Conservation (phyloP, 2,888 invertebrate genomes). For the Serrognathus titanus region DNA sequence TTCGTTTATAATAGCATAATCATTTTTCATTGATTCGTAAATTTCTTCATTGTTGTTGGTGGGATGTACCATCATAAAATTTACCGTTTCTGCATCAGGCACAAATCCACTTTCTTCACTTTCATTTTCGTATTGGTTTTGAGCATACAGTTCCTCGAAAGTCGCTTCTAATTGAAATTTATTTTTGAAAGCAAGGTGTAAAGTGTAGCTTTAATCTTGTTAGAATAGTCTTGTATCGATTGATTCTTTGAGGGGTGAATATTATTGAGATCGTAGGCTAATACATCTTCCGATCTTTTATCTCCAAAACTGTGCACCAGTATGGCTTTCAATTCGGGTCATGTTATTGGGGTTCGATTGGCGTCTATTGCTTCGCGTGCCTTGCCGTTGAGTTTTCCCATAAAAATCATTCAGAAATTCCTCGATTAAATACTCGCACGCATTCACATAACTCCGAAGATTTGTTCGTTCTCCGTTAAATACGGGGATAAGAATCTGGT, state of each 20-base stretch:
- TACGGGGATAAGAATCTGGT: neutral
- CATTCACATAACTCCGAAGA: neutral
- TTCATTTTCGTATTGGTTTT: too few relatives aligned
- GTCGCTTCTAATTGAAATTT: too few relatives aligned
- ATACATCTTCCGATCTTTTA: neutral
- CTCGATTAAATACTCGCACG: neutral
- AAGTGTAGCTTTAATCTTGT: constrained; percentile 4
- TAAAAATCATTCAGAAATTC: neutral
- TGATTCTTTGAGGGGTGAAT: neutral
- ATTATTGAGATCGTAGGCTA: neutral
- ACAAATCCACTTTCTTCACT: too few relatives aligned
- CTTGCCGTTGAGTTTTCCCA: too few relatives aligned
- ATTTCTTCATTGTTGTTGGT: neutral
- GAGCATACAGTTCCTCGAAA: too few relatives aligned
- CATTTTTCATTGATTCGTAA: neutral
- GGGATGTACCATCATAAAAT: too few relatives aligned
- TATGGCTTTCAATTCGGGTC: too few relatives aligned
- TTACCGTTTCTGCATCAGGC: too few relatives aligned
- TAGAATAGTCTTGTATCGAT: neutral
- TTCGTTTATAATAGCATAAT: neutral
- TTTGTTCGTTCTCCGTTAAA: neutral
- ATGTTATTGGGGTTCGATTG: too few relatives aligned
- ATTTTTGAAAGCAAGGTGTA: too few relatives aligned
- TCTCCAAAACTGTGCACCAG: neutral
- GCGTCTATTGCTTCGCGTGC: too few relatives aligned